Percentiles rank a stretch among this genome's conserved stretches.
phyloP scores from a whole-genome alignment of 2,888 invertebrate genomes.

The Pseudoips prasinana region DNA sequence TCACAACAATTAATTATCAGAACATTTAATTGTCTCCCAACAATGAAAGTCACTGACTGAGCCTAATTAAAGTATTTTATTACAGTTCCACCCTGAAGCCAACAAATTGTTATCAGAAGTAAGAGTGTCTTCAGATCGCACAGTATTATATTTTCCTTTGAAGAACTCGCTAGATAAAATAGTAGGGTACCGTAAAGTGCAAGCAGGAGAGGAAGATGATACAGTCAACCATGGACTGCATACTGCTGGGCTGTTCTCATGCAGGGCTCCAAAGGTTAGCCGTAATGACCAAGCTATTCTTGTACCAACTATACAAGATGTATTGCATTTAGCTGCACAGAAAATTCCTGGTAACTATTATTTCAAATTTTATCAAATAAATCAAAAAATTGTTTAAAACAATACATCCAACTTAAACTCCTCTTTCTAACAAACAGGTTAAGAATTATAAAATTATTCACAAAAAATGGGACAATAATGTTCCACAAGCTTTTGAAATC shows the following conservation, averaged over 20 bases:
- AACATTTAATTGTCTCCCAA: no score
- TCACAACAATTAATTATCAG: no score
- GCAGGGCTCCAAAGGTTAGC: conserved; percentile 55
- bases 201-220: conserved; percentile 70
- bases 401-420: no score
- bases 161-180: conserved; percentile 81
- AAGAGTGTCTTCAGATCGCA: conserved; percentile 74
- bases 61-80: no score
- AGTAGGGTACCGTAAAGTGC: conserved; percentile 85
- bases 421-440: no score
- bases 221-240: conserved; percentile 52
- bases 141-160: conserved; percentile 85
- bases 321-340: conserved; percentile 65
- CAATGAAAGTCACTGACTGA: no score
- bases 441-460: no score
- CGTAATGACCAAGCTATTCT: conserved; percentile 73
- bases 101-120: conserved; percentile 79
- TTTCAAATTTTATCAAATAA: background rate
- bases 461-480: no score
- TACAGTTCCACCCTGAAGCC: conserved; percentile 69
- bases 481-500: no score
- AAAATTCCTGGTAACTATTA: conserved; percentile 70
- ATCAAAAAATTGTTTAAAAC: no score
- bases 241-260: conserved; percentile 64
- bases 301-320: conserved; percentile 70